Conservation (phyloP, 35 echinoderm and acorn worm genomes). For the Ptychodera flava region DNA sequence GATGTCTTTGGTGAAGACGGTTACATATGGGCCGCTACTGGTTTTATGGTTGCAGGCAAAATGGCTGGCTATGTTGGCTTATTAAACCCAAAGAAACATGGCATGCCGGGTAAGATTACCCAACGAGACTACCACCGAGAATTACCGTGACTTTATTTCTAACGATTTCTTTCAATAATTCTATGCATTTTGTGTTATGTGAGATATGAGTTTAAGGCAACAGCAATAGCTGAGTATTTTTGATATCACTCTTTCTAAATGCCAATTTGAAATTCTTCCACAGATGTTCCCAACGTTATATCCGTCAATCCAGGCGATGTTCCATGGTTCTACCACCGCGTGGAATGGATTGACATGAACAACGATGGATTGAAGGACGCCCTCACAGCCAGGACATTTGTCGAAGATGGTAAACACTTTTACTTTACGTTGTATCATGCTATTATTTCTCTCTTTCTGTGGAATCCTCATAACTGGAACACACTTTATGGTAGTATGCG, state of each 20-base stretch:
- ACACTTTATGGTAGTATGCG: too few species aligned
- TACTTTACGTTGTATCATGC: not conserved
- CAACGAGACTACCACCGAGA: not conserved
- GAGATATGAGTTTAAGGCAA: too few species aligned
- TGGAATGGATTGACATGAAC: conserved; percentile 62
- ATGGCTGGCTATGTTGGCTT: conserved; percentile 43
- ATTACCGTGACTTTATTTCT: not conserved
- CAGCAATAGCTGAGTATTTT: too few species aligned
- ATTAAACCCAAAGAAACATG: conserved; percentile 25
- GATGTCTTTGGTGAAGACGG: conserved; percentile 57
- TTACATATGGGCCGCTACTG: conserved; percentile 66
- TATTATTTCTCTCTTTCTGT: not conserved
- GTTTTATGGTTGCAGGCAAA: conserved; percentile 72
- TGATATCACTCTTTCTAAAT: too few species aligned
- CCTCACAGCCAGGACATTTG: conserved; percentile 54
- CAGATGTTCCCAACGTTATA: conserved; percentile 51
- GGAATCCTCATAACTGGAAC: too few species aligned
- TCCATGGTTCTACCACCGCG: conserved; percentile 81
- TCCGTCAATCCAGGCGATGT: not conserved
- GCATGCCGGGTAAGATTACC: conserved; percentile 14
- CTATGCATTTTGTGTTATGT: not conserved
- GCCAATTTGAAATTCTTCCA: too few species aligned
- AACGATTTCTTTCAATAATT: not conserved
- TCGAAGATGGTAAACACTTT: conserved; percentile 40
- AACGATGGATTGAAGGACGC: conserved; percentile 78